Percentiles rank a stretch among this genome's conserved stretches.
Evolutionary conservation across 1,140 invertebrate species (phyloP).

Genomic region (Macrostomum lignano): DNA sequence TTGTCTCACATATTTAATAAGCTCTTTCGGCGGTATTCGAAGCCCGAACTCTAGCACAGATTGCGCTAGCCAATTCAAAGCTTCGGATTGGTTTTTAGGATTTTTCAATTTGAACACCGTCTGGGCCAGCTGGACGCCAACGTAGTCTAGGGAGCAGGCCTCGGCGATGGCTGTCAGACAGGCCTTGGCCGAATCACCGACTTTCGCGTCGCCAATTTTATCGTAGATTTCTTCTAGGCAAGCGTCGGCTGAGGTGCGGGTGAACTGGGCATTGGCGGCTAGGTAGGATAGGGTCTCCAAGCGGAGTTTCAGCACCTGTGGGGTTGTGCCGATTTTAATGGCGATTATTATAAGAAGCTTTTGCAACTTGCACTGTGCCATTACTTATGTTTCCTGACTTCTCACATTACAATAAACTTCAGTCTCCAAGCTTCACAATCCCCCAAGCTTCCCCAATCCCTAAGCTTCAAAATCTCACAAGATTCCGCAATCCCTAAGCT

Average conservation of each 20-base stretch:
- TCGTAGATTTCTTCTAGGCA: constrained; percentile 49
- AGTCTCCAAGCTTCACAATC: too few relatives aligned
- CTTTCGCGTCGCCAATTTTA: constrained; percentile 54
- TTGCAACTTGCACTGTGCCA: constrained; percentile 4
- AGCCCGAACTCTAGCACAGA: constrained; percentile 57
- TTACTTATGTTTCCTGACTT: too few relatives aligned
- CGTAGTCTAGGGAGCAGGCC: constrained; percentile 42
- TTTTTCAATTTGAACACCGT: constrained; percentile 50
- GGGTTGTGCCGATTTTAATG: constrained; percentile 3
- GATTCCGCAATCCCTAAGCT: too few relatives aligned
- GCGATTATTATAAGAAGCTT: neutral
- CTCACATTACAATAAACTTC: too few relatives aligned
- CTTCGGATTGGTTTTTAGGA: constrained; percentile 59
- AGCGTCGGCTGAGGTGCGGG: constrained; percentile 40
- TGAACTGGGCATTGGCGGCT: constrained; percentile 38
- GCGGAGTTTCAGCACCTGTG: constrained; percentile 49
- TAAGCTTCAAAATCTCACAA: too few relatives aligned
- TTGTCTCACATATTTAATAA: constrained; percentile 52
- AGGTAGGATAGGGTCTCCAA: constrained; percentile 47
- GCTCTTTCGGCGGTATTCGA: constrained; percentile 38
- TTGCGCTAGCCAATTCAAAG: constrained; percentile 44
- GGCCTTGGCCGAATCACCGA: constrained; percentile 38
- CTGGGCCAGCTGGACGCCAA: constrained; percentile 31
- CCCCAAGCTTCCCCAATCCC: too few relatives aligned
- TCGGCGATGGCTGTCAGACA: constrained; percentile 45